phyloP scores from a whole-genome alignment of 1,140 invertebrate genomes.

The Eupristina koningsbergeri region DNA sequence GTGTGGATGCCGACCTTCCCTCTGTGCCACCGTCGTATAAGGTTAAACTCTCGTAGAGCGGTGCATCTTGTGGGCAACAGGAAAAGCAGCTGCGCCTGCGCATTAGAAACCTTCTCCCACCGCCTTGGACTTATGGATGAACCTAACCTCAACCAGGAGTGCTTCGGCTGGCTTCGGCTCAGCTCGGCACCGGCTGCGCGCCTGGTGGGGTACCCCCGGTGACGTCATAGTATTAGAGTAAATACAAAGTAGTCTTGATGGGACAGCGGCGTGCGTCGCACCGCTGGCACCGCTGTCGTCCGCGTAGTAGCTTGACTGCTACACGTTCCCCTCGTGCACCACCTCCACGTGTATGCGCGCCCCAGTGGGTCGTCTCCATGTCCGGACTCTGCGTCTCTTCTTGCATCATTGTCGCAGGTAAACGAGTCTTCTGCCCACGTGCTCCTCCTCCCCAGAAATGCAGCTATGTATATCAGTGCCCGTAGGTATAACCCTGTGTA shows the following conservation, averaged over 20 bases:
- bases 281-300: constrained; percentile 58
- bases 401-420: no score
- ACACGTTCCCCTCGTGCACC: neutral
- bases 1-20: no score
- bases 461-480: neutral
- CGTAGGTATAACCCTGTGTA: neutral
- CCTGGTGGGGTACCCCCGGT: constrained; percentile 73
- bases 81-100: no score
- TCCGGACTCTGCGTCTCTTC: no score
- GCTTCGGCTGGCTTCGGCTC: neutral
- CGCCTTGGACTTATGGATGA: no score
- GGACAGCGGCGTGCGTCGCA: constrained; percentile 78
- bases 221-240: constrained; percentile 85
- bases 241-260: constrained; percentile 83
- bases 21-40: no score
- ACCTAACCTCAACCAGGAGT: no score
- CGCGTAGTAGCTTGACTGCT: constrained; percentile 34
- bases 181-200: constrained; percentile 11
- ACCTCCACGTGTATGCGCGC: neutral
- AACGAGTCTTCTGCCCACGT: no score
- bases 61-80: no score
- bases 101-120: no score
- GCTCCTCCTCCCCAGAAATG: constrained; percentile 2
- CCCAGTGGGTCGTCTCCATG: no score
- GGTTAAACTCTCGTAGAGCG: no score